These are phyloP conservation scores for Oreohelix idahoensis DNA, from an alignment of 1,140 invertebrate species.

Conservation along the genomic window DNA sequence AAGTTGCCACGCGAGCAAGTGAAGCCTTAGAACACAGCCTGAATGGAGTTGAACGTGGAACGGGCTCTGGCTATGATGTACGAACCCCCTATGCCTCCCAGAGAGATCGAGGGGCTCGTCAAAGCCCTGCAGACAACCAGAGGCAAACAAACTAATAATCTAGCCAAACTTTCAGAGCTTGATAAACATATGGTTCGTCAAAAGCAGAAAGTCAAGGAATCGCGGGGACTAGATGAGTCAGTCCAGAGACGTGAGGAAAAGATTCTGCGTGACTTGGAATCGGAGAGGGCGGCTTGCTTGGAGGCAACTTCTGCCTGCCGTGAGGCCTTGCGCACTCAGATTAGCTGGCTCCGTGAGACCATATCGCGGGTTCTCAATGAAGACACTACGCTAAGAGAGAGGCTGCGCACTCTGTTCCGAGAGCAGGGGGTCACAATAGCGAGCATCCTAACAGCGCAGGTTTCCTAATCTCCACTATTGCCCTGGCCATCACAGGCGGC, in stretches of 20 bases:
- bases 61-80: not conserved
- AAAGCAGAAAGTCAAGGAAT: not conserved
- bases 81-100: not conserved
- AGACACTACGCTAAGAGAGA: not conserved
- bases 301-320: not conserved
- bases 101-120: not conserved
- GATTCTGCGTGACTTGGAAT: too few species aligned
- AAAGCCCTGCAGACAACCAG: not conserved
- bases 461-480: not conserved
- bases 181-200: not conserved
- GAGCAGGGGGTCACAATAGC: not conserved
- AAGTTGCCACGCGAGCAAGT: not conserved
- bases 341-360: not conserved
- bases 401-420: not conserved
- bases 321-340: not conserved
- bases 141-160: not conserved
- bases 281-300: not conserved
- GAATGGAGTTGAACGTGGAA: not conserved
- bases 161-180: not conserved
- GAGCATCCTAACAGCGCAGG: not conserved
- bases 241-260: not conserved
- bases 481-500: not conserved
- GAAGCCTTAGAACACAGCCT: not conserved
- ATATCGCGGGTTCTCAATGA: not conserved
- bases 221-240: too few species aligned